phyloP scores from a whole-genome alignment of 2,888 invertebrate species.

The Dynastes grantii region DNA sequence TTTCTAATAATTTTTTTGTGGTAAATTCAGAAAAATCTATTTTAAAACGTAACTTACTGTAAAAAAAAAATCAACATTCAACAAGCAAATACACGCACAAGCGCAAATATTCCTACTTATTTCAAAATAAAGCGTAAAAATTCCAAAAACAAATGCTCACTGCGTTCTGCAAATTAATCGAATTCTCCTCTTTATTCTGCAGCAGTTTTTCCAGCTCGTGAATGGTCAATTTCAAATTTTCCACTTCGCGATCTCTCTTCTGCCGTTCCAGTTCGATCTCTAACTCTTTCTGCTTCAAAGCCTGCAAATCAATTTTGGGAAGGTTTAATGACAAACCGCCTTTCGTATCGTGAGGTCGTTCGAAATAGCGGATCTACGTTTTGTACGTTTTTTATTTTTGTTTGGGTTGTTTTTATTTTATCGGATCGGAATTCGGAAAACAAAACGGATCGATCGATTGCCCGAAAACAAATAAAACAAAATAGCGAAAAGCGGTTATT shows the following conservation, averaged over 20 bases:
- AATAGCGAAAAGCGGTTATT: constrained; percentile 8
- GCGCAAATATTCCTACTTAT: too few species aligned
- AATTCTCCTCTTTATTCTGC: constrained; percentile 62
- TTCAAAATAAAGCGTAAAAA: too few species aligned
- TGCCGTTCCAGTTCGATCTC: constrained; percentile 60
- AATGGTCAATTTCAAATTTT: constrained; percentile 63
- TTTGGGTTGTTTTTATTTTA: neutral
- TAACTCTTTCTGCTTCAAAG: constrained; percentile 55
- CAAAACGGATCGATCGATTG: neutral
- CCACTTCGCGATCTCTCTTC: constrained; percentile 61
- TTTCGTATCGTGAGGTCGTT: constrained; percentile 59
- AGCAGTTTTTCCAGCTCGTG: constrained; percentile 62
- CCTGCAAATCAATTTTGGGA: constrained; percentile 60
- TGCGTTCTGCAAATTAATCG: constrained; percentile 65
- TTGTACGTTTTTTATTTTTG: neutral
- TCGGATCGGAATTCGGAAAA: neutral
- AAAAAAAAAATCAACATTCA: too few species aligned
- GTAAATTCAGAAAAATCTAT: too few species aligned
- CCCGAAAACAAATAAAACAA: constrained; percentile 34
- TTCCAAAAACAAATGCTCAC: constrained; percentile 61
- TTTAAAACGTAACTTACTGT: too few species aligned
- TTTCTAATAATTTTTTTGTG: too few species aligned
- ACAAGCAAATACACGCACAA: too few species aligned
- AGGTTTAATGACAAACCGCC: constrained; percentile 59
- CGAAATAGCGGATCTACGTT: constrained; percentile 58